Conservation (phyloP, 2,797 vertebrate genomes). For the Hemibagrus guttatus region DNA sequence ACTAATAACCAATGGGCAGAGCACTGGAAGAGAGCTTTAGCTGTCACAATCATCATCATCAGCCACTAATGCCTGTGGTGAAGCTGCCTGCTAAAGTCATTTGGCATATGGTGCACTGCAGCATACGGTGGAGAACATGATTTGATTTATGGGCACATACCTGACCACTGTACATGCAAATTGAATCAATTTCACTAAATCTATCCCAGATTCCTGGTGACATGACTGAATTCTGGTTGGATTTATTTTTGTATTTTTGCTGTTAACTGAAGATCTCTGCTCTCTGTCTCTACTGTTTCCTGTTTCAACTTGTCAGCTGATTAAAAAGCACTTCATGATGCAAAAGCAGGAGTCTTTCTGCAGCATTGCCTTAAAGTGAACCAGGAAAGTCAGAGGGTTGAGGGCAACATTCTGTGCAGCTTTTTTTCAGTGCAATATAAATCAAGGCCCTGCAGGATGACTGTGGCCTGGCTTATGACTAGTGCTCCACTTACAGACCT, state of each 20-base stretch:
- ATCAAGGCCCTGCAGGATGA: slow-evolving; percentile 29
- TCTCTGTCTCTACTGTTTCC: neutral
- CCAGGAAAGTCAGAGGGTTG: neutral
- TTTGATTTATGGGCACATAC: slow-evolving; percentile 25
- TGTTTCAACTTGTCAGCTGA: slow-evolving; percentile 1
- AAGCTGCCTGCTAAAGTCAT: slow-evolving; percentile 31
- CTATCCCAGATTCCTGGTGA: neutral
- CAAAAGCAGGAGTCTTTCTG: neutral
- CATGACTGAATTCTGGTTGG: neutral
- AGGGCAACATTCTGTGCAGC: neutral
- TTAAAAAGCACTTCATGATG: slow-evolving; percentile 9
- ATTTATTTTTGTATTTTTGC: neutral
- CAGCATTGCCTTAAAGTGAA: slow-evolving; percentile 11
- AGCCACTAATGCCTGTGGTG: slow-evolving; percentile 25
- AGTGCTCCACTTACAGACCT: slow-evolving; percentile 25
- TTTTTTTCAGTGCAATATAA: slow-evolving; percentile 19
- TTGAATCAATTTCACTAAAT: neutral
- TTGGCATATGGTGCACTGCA: neutral
- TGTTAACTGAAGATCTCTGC: neutral
- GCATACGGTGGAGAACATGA: neutral
- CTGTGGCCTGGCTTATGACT: slow-evolving; percentile 28
- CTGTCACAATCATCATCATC: slow-evolving; percentile 17
- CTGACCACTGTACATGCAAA: neutral
- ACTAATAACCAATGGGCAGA: slow-evolving; percentile 23
- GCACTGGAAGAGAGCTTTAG: neutral